These are phyloP conservation scores for Cydia splendana DNA, from an alignment of 1,140 invertebrate species.

Conservation along the genomic window DNA sequence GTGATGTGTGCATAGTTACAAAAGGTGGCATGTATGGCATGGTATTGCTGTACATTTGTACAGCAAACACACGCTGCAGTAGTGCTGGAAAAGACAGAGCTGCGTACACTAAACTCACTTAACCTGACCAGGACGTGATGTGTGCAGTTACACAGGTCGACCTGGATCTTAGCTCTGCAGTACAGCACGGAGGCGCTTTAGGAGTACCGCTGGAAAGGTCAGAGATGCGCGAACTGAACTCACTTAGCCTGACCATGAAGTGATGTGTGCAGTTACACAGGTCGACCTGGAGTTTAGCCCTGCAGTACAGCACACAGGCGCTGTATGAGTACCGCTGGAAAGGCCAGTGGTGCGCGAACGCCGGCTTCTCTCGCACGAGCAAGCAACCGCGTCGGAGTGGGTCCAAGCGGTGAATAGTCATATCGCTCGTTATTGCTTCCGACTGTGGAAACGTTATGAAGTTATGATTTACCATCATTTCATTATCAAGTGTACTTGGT, in stretches of 20 bases:
- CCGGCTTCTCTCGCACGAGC: constrained; percentile 51
- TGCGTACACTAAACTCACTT: constrained; percentile 45
- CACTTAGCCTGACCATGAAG: constrained; percentile 76
- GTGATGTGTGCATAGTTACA: too few species aligned
- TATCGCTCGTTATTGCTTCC: constrained; percentile 61
- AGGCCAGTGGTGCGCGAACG: constrained; percentile 52
- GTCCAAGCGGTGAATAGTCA: constrained; percentile 47
- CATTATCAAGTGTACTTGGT: too few species aligned
- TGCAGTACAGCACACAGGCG: constrained; percentile 79
- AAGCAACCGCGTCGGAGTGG: constrained; percentile 54
- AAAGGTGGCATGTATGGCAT: too few species aligned
- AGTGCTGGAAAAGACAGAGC: neutral
- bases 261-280: constrained; percentile 81
- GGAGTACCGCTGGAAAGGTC: constrained; percentile 76
- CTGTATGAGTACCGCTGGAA: constrained; percentile 79
- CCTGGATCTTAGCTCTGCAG: constrained; percentile 77
- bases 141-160: constrained; percentile 78
- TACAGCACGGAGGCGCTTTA: constrained; percentile 80
- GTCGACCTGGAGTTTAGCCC: constrained; percentile 72
- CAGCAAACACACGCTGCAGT: neutral
- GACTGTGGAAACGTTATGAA: constrained; percentile 40
- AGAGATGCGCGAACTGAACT: constrained; percentile 38
- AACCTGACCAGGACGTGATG: constrained; percentile 80
- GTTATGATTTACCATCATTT: neutral
- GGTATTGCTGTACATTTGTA: too few species aligned